Base-by-base conservation (phyloP, 2,113 vertebrate species). In the Cichladusa arquata region DNA sequence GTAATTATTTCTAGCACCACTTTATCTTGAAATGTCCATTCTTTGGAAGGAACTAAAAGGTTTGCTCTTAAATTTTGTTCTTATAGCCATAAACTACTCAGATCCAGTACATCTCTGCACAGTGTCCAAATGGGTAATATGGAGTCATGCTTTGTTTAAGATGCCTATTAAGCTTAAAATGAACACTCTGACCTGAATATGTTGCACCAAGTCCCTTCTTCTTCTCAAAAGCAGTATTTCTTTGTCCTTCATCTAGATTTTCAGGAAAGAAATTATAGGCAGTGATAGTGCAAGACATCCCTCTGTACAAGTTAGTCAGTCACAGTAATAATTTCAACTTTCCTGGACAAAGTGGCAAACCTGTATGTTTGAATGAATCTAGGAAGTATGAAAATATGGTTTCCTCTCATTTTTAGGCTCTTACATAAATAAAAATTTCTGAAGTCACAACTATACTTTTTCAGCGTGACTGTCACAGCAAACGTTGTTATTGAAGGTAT, bases 321-420 rank as follows among this genome's bases (percentile, higher is more conserved):
- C 0, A 1, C 5, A 50, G 26, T 6, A 64, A 36, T 20, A 3
- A 16, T 34, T 71, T 47, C 22, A 74, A 12, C 24, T 76, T 84
- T 50, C 34, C 44, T 33, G n/a, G 47, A 19, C 11, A 73, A 76
- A 85, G 24, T 25, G 10, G 48, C 20, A 91, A 67, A 38, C 33
- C 8, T 0, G 0, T 15, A 29, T 1, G 1, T 24, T 42, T 74
- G 51, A 45, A 45, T 45, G 44, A 45, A 45, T 45, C 44, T 19
- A 81, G 29, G 8, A 50, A 19, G 6, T 5, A 28, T 10, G 33
- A 58, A 83, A 77, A 81, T 36, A 66, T 2, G 9, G 5, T 54
- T 77, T 8, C 9, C 15, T 89, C 45, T 42, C 5, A 0, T 16
- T 76, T 90, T 81, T 18, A 69, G 24, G 22, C 5, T 69, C 5